Conservation (phyloP, 2,888 invertebrate genomes). For the Pyrochroa serraticornis region DNA sequence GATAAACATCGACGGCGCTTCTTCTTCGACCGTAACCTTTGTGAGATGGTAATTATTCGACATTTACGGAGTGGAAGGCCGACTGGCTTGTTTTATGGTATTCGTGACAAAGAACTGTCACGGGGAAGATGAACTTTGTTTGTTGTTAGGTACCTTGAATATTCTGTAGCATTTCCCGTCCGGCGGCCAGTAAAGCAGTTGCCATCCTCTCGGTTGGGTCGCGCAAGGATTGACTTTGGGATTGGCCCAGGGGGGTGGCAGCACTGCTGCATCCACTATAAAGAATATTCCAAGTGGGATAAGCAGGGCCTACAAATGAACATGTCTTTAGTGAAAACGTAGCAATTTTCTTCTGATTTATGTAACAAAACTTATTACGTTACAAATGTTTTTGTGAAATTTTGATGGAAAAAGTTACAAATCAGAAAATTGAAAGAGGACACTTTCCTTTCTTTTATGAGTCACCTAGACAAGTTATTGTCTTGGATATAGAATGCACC, state of each 20-base stretch:
- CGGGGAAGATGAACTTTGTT: slow-evolving; percentile 12
- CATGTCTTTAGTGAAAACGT: too few relatives aligned
- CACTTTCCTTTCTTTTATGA: too few relatives aligned
- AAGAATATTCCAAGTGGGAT: slow-evolving; percentile 6
- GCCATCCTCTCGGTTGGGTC: slow-evolving; percentile 80
- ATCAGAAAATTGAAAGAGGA: too few relatives aligned
- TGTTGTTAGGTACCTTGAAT: slow-evolving; percentile 66
- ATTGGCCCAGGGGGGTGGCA: slow-evolving; percentile 88
- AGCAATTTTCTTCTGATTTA: too few relatives aligned
- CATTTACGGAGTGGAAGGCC: neutral
- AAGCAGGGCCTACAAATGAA: slow-evolving; percentile 8
- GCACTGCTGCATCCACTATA: slow-evolving; percentile 66
- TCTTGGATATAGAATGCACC: too few relatives aligned
- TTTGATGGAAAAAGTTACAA: too few relatives aligned
- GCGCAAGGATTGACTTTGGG: slow-evolving; percentile 83
- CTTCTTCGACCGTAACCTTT: too few relatives aligned
- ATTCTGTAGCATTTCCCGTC: slow-evolving; percentile 87
- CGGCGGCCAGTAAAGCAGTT: slow-evolving; percentile 82
- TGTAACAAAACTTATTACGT: too few relatives aligned
- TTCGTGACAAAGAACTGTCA: slow-evolving; percentile 5
- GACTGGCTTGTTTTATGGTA: neutral
- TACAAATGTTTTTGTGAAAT: too few relatives aligned
- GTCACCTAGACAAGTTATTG: too few relatives aligned
- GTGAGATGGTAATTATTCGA: neutral
- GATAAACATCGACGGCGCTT: too few relatives aligned